Percentiles rank a stretch among this genome's conserved stretches.
phyloP scores from a whole-genome alignment of 2,113 vertebrate genomes.

The Macquaria australasica region DNA sequence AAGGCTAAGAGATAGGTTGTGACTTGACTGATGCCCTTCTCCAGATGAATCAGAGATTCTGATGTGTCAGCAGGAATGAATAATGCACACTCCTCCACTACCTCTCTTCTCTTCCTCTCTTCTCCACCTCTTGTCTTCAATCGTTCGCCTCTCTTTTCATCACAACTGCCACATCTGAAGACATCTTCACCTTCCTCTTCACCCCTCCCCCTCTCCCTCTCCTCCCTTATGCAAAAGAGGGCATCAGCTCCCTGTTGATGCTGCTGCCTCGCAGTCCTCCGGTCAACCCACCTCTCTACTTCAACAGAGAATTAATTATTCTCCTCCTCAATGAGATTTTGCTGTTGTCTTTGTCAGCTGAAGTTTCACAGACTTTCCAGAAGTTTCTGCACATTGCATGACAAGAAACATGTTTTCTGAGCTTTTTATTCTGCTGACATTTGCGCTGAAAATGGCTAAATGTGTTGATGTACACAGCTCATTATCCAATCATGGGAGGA shows the following conservation, averaged over 20 bases:
- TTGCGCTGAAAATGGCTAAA: constrained; percentile 47
- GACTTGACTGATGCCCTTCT: constrained; percentile 83
- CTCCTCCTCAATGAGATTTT: not conserved
- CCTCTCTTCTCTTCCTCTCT: constrained; percentile 53
- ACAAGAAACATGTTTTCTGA: not conserved
- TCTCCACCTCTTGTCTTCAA: constrained; percentile 78
- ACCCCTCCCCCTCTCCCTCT: constrained; percentile 10
- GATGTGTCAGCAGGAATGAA: constrained; percentile 84
- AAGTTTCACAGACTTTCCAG: not conserved
- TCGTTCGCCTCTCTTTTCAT: constrained; percentile 75
- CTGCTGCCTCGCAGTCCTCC: constrained; percentile 50
- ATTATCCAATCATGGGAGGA: constrained; percentile 66
- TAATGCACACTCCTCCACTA: constrained; percentile 77
- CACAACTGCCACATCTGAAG: constrained; percentile 77
- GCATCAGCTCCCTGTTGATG: constrained; percentile 3
- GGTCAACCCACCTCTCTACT: constrained; percentile 53
- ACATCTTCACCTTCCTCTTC: constrained; percentile 58
- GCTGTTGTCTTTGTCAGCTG: not conserved
- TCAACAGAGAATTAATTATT: constrained; percentile 43
- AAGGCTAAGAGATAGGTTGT: constrained; percentile 71
- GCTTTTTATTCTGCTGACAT: constrained; percentile 35
- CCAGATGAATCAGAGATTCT: constrained; percentile 82
- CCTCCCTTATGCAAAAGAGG: constrained; percentile 52
- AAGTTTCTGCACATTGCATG: constrained; percentile 1
- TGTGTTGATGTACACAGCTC: constrained; percentile 60